Conservation (phyloP, 1,140 invertebrate species). For the Euura lappo region DNA sequence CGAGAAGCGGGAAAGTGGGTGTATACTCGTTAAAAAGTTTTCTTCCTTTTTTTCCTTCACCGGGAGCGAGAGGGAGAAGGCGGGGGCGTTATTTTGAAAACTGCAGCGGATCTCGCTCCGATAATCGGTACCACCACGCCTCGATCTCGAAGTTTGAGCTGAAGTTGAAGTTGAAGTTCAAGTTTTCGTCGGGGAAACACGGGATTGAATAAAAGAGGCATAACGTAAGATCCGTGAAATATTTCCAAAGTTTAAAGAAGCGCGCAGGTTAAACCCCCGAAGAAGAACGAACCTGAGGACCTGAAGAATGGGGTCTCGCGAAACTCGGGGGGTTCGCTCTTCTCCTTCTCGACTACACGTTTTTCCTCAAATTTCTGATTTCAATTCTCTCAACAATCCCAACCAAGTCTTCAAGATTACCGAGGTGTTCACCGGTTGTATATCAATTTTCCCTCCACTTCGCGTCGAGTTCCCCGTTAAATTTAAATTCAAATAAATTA, state of each 20-base stretch:
- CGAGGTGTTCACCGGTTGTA: too few relatives aligned
- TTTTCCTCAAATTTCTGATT: not conserved
- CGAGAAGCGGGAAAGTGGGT: too few relatives aligned
- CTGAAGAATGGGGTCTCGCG: too few relatives aligned
- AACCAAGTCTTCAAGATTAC: not conserved
- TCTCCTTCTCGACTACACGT: not conserved
- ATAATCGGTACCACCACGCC: too few relatives aligned
- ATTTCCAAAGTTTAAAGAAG: slow-evolving; percentile 16
- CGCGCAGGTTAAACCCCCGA: not conserved
- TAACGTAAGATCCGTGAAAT: slow-evolving; percentile 22
- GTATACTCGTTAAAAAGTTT: too few relatives aligned
- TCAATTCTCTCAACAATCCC: not conserved
- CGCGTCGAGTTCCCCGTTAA: slow-evolving; percentile 35
- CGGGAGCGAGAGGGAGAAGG: too few relatives aligned
- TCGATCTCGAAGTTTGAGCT: too few relatives aligned
- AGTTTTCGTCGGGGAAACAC: not conserved
- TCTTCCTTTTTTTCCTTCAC: too few relatives aligned
- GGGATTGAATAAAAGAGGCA: slow-evolving; percentile 2
- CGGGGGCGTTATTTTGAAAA: too few relatives aligned
- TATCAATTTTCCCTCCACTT: slow-evolving; percentile 9
- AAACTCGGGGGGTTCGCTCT: slow-evolving; percentile 8
- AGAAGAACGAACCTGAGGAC: not conserved
- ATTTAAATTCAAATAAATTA: slow-evolving; percentile 47
- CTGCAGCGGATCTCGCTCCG: too few relatives aligned
- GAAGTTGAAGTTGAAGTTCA: not conserved